A percentile compares a stretch with the other conserved stretches of the same genome.
phyloP scores from a whole-genome alignment of 2,797 vertebrate genomes.

The Malacoctenus gilli region DNA sequence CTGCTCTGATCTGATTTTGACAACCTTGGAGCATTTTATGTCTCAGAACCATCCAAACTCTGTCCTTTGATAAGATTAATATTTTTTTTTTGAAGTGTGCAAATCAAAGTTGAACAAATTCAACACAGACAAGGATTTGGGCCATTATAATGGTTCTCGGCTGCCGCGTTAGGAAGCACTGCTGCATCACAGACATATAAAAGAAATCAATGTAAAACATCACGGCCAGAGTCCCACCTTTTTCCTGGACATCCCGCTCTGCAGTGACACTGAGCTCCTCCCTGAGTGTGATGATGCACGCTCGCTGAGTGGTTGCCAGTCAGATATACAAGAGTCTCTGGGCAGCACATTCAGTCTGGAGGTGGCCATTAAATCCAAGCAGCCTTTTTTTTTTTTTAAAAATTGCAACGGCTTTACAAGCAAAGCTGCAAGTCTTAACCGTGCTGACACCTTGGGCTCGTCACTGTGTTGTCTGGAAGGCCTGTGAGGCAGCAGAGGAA shows the following conservation, averaged over 20 bases:
- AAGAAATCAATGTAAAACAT: slow-evolving; percentile 8
- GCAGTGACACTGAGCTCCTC: slow-evolving; percentile 3
- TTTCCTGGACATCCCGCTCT: background rate
- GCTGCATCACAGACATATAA: background rate
- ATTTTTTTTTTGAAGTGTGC: no score
- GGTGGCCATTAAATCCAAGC: slow-evolving; percentile 31
- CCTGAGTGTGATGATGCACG: slow-evolving; percentile 9
- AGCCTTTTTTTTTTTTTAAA: slow-evolving; percentile 32
- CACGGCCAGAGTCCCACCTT: background rate
- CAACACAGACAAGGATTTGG: no score
- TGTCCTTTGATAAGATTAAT: no score
- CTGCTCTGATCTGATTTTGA: no score
- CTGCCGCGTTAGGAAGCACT: no score
- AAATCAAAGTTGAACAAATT: no score
- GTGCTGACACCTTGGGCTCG: slow-evolving; percentile 15
- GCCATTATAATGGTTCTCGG: no score
- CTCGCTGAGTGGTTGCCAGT: slow-evolving; percentile 18
- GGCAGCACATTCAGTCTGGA: slow-evolving; percentile 5
- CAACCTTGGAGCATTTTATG: no score
- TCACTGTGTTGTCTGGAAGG: background rate
- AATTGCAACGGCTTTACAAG: slow-evolving; percentile 32
- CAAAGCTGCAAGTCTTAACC: slow-evolving; percentile 18
- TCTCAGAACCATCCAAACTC: no score
- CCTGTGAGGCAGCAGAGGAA: background rate
- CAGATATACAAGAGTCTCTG: slow-evolving; percentile 8